These are phyloP conservation scores for Megalops atlanticus DNA, from an alignment of 2,113 vertebrate species.

Conservation along the genomic window DNA sequence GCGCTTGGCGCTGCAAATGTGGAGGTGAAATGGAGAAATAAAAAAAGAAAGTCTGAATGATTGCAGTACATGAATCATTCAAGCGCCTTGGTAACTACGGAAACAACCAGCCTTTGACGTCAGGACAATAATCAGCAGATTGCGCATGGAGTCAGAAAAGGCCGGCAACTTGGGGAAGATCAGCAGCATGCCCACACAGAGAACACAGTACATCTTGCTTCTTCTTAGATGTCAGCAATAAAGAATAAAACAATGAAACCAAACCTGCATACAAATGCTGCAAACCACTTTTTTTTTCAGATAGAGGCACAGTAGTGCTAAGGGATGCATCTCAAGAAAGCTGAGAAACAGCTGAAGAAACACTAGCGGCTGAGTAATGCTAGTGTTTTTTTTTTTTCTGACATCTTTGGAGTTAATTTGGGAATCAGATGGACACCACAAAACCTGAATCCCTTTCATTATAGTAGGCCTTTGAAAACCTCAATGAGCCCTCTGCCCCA, in stretches of 20 bases:
- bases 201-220: not conserved
- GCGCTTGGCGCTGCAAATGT: not conserved
- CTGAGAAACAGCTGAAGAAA: too few species aligned
- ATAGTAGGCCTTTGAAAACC: not conserved
- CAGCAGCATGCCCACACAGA: conserved; percentile 20
- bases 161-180: conserved; percentile 25
- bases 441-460: not conserved
- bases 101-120: conserved; percentile 45
- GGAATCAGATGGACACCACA: not conserved
- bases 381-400: too few species aligned
- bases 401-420: not conserved
- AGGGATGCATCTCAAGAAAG: not conserved
- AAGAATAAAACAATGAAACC: not conserved
- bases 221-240: conserved; percentile 9
- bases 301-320: not conserved
- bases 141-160: conserved; percentile 37
- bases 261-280: too few species aligned
- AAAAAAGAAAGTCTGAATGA: conserved; percentile 21
- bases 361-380: not conserved
- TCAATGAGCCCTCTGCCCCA: not conserved
- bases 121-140: conserved; percentile 39
- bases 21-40: conserved; percentile 16
- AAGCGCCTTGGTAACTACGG: conserved; percentile 47
- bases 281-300: not conserved
- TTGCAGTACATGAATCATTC: conserved; percentile 43